Base-by-base conservation (phyloP, 2,797 vertebrate genomes). In the Craterocephalus amniculus region DNA sequence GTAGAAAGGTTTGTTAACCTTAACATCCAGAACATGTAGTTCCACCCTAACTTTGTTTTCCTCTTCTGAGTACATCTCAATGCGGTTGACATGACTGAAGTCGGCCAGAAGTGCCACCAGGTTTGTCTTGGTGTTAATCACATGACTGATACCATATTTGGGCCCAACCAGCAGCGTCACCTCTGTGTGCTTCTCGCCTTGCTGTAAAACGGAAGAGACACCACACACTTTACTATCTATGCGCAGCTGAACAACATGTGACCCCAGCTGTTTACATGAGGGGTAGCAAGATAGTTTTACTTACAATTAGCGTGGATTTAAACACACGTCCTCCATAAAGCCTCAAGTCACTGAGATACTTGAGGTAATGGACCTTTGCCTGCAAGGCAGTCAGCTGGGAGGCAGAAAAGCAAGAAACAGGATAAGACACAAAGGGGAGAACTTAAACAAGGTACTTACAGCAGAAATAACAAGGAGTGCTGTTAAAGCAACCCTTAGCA, bases 51-150 rank as follows among this genome's bases (percentile, higher is more conserved):
- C 96, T 84, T 82, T 94, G 76, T 82, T 96, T 74, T 98, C 96
- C 0, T 99, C 98, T 81, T 99, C 97, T 4, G 97, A 95, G 74
- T 96, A 99, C 97, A 99, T 99, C 88, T 99, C 98, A 22, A 99
- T 99, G 81, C 96, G 96, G 91, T 99, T 98, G 71, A 99, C 98
- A 0, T 99, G 97, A 87, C 98, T 99, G 91, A 99, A 99, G 87
- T 99, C 98, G 1, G 98, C 97, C 85, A 99, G 93, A 26, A 99
- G 95, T 12, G 97, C 97, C 81, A 99, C 97, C 76, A 99, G 93
- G 72, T 97, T 99, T 67, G 97, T 99, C 93, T 99, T 99, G 88
- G 97, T 97, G 93, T 99, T 99, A 77, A 99, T 99, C 73, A 99
- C 97, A 3, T 99, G 98, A 77, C 98, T 99, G 89, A 99, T 99